Conservation (phyloP, 2,888 invertebrate species). For the Trypoxylon attenuatum region DNA sequence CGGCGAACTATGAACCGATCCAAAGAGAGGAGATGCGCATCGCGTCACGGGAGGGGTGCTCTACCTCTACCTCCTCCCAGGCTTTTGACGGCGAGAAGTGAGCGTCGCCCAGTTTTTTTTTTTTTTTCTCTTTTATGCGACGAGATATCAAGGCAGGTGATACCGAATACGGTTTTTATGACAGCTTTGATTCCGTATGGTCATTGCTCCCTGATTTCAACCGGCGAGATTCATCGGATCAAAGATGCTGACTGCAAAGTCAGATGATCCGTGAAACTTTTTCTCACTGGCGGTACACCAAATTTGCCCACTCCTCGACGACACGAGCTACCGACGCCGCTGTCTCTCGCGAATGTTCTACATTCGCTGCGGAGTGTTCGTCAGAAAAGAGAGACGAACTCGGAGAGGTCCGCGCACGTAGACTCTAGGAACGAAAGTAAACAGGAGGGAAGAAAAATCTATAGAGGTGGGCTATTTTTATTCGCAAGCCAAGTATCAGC, state of each 20-base stretch:
- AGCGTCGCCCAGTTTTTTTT: neutral
- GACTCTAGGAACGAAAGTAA: no score
- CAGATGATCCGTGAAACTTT: neutral
- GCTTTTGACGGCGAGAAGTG: slow-evolving; percentile 1
- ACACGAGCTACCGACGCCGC: neutral
- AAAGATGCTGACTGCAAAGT: neutral
- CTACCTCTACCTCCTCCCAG: slow-evolving; percentile 3
- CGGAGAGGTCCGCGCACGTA: no score
- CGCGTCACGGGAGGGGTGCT: slow-evolving; percentile 31
- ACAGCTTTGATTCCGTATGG: neutral
- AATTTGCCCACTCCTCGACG: neutral
- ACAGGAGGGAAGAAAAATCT: neutral
- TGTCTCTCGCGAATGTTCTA: no score
- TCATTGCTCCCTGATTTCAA: neutral
- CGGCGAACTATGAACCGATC: slow-evolving; percentile 65
- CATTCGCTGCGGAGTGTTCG: no score
- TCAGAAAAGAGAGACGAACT: no score
- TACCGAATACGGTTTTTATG: no score
- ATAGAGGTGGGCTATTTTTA: neutral
- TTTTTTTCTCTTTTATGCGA: no score
- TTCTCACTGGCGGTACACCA: neutral
- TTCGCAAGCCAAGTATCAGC: neutral
- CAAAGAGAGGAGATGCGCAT: slow-evolving; percentile 64
- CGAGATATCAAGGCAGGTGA: no score
- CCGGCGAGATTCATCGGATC: neutral